Conservation (phyloP, 2,888 invertebrate genomes). For the Nomada ferruginata region DNA sequence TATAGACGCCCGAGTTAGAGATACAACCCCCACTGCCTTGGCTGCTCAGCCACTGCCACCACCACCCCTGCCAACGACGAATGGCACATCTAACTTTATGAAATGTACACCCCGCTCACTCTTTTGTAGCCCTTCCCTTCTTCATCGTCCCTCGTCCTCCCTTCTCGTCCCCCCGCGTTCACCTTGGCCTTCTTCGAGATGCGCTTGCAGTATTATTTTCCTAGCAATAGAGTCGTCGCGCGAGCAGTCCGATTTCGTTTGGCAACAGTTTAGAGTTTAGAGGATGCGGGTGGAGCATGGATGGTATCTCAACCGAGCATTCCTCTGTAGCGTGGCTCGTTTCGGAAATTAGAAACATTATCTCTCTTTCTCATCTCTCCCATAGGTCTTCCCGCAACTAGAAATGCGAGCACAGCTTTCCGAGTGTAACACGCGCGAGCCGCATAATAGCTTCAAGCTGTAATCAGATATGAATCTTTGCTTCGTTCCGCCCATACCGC, state of each 20-base stretch:
- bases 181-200: slow-evolving; percentile 18
- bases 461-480: slow-evolving; percentile 59
- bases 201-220: background rate
- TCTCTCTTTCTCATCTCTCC: slow-evolving; percentile 67
- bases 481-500: background rate
- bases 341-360: slow-evolving; percentile 76
- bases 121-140: background rate
- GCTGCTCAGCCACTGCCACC: slow-evolving; percentile 47
- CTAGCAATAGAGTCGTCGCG: slow-evolving; percentile 12
- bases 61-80: slow-evolving; percentile 70
- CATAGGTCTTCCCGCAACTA: slow-evolving; percentile 62
- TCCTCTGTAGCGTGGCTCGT: slow-evolving; percentile 49
- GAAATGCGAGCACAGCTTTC: slow-evolving; percentile 36
- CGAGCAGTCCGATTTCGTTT: slow-evolving; percentile 5
- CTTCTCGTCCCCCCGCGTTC: slow-evolving; percentile 1
- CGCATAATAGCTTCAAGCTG: slow-evolving; percentile 53
- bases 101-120: slow-evolving; percentile 61
- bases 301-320: slow-evolving; percentile 44
- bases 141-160: background rate
- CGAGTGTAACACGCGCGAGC: slow-evolving; percentile 36
- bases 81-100: slow-evolving; percentile 76
- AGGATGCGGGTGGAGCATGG: slow-evolving; percentile 5
- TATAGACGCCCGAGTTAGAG: slow-evolving; percentile 77
- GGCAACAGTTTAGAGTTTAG: slow-evolving; percentile 6
- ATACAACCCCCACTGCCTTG: slow-evolving; percentile 70